Base-by-base conservation (phyloP, 2,888 invertebrate species). In the Vannuccia rotundouncinata region DNA sequence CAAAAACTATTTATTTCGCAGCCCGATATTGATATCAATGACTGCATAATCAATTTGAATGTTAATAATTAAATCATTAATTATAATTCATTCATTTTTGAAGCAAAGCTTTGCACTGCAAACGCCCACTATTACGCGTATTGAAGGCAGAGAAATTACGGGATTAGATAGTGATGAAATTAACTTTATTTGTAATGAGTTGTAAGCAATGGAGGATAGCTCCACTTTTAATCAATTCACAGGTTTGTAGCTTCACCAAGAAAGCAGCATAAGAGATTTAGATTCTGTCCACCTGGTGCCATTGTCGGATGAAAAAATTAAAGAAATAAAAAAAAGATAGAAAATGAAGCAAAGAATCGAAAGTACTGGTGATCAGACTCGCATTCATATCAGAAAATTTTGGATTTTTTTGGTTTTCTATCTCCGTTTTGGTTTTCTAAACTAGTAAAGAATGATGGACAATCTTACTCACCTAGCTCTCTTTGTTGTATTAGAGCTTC, bases 121-220 rank as follows among this genome's bases (percentile, higher is more conserved):
- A 66, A 66, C 66, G 66, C 66, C 25, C 13, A 66, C 22, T 66
- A 66, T 66, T 66, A 66, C 66, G 5, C 66, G 66, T 66, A 66
- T 66, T 66, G 66, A 66, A 66, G 66, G 66, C 66, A 27, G 25
- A 66, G 66, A 66, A 66, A 66, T 66, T 66, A 66, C 66, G 66
- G 66, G 66, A 66, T 66, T 66, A 66, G 22, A 66, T n/a, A 22
- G 66, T 66, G 66, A 22, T 27, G 66, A 66, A 66, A 66, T 66
- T n/a, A 66, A 66, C 66, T 66, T 66, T 66, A 66, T 66, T 66
- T 66, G 66, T 66, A 66, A 66, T 66, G 66, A 66, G 5, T 66
- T 66, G 66, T 66, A 22, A 66, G 66, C 66, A 66, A 66, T 66
- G 66, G 66, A 66, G 13, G 10, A 66, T 66, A 66, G 22, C 66